Conservation (phyloP, 1,140 invertebrate species). For the Schmidtea mediterranea region DNA sequence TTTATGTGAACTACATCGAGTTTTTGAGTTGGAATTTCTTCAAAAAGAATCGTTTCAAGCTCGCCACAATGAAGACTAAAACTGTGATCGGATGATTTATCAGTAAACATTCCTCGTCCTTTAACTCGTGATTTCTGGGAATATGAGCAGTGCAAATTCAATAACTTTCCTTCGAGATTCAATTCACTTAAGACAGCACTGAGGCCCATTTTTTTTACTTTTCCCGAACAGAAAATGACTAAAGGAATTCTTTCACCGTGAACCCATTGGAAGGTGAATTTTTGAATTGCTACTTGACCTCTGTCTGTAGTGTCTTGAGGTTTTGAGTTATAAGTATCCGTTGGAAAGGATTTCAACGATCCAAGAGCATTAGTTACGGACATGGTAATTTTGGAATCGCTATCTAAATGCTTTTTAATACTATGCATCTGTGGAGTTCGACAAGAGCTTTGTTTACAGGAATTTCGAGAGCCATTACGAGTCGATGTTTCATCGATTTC, state of each 20-base stretch:
- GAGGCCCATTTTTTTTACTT: background rate
- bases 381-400: no score
- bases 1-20: background rate
- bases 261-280: no score
- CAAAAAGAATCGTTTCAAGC: background rate
- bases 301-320: no score
- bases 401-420: no score
- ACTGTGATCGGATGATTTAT: background rate
- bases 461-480: no score
- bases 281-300: no score
- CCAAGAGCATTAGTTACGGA: no score
- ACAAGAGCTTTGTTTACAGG: no score
- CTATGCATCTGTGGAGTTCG: no score
- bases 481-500: no score
- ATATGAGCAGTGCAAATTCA: background rate
- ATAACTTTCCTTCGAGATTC: background rate
- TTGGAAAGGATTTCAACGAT: no score
- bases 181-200: slow-evolving; percentile 1
- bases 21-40: background rate
- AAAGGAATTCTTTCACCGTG: background rate
- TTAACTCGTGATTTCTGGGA: background rate
- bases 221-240: background rate
- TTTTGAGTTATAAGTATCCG: no score
- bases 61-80: background rate
- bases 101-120: background rate